Evolutionary conservation across 1,140 invertebrate species (phyloP), one percentile per base, ranked within the genome.

Genomic region (Globodera rostochiensis): DNA sequence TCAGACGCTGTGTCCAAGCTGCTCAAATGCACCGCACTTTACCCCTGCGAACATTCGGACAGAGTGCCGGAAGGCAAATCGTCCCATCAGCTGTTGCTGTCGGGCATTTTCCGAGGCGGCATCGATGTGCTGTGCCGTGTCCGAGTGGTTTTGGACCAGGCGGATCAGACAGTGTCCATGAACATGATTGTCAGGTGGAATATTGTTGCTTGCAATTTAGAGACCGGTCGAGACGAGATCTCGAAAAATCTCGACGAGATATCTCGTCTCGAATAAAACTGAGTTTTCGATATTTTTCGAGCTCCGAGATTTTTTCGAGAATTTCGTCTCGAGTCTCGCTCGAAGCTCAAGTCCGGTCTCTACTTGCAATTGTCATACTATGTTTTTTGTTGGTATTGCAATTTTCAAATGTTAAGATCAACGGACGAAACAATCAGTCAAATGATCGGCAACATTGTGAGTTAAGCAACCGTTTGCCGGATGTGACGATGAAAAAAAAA

Each of bases 121-220:
- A 93, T 94, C 77, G 95, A 97, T 82, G 93, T 98, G 47, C 90
- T 98, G 21, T 95, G 96, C 0, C 91, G 94, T 77, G 94, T 95
- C 9, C 94, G 95, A 89, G 88, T 98, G 70, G 94, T 94, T 0
- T 90, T 95, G 8, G 83, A n/a, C 92, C 19, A 93, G 92, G 57
- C 47, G 9, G 85, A 86, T 19, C 78, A 88, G 2, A 93, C 93
- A 77, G 95, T 91, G 13, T 93, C 93, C 45, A 93, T 94, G 93
- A 93, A 94, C 87, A 88, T 94, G 21, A 93, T 93, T 15, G 85
- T 86, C 64, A 84, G 84, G 84, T 86, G 70, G 57, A 82, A 21
- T 36, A 36, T 2, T 36, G 36, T 36, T 36, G 36, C 36, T 36
- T 36, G 25, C 25, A 25, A 25, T 25, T 25, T 25, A 25, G 25